Conservation (phyloP, 2,888 invertebrate species). For the Gonocerus acuteangulatus region DNA sequence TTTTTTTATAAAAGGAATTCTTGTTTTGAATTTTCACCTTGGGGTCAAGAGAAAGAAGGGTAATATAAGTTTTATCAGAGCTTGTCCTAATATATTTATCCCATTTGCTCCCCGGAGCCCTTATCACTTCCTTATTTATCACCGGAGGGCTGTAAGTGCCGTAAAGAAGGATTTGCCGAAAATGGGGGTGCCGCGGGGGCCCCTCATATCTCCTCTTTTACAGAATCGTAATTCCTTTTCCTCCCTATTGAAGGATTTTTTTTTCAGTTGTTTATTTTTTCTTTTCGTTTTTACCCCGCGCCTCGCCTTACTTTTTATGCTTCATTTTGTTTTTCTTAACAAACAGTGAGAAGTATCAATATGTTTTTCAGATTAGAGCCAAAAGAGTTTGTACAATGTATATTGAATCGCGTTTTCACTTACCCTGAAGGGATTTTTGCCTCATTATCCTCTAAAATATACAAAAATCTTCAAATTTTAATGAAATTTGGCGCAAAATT, state of each 20-base stretch:
- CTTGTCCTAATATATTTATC: constrained; percentile 17
- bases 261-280: background rate
- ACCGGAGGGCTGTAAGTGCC: background rate
- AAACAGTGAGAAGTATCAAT: too few species aligned
- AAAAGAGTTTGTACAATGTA: too few species aligned
- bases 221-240: constrained; percentile 17
- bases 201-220: constrained; percentile 13
- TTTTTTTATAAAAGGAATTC: too few species aligned
- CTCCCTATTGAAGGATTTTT: constrained; percentile 11
- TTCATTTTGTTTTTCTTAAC: too few species aligned
- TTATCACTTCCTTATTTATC: constrained; percentile 17
- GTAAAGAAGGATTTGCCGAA: constrained; percentile 18
- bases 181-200: background rate
- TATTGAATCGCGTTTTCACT: too few species aligned
- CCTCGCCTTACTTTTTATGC: too few species aligned
- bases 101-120: background rate
- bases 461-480: too few species aligned
- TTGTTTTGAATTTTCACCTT: background rate
- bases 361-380: too few species aligned
- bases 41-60: background rate
- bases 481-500: too few species aligned
- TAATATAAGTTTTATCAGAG: constrained; percentile 17
- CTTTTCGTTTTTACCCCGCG: background rate
- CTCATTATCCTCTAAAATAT: too few species aligned
- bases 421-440: too few species aligned